phyloP scores from a whole-genome alignment of 1,140 invertebrate species.

The Lutraria rhynchaena region DNA sequence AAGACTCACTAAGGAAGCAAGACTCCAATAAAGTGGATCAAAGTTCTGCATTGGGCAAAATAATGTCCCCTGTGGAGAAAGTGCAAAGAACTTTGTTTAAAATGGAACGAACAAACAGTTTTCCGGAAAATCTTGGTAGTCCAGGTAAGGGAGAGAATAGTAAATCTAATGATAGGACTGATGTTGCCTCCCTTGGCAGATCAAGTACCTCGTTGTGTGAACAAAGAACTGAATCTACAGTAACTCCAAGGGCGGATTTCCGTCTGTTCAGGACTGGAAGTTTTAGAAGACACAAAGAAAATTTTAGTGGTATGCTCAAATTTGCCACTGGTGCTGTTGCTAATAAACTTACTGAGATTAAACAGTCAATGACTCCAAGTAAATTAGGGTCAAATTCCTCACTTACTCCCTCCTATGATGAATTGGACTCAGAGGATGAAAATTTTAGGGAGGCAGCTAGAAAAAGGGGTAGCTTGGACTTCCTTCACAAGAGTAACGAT shows the following conservation, averaged over 20 bases:
- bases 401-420: conserved; percentile 60
- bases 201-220: conserved; percentile 46
- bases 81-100: conserved; percentile 64
- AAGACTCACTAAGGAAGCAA: neutral
- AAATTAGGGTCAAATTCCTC: conserved; percentile 73
- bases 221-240: conserved; percentile 28
- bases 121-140: conserved; percentile 63
- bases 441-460: conserved; percentile 22
- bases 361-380: conserved; percentile 89
- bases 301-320: conserved; percentile 77
- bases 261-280: conserved; percentile 63
- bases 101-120: conserved; percentile 71
- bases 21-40: conserved; percentile 26
- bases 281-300: conserved; percentile 72
- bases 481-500: conserved; percentile 50
- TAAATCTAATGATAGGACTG: conserved; percentile 1
- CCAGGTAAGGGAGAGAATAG: conserved; percentile 5
- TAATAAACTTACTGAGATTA: conserved; percentile 94
- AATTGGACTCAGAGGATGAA: conserved; percentile 45
- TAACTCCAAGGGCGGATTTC: conserved; percentile 57
- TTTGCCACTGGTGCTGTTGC: conserved; percentile 91
- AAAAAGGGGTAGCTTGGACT: conserved; percentile 57
- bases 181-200: conserved; percentile 41
- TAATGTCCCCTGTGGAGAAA: conserved; percentile 63
- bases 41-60: conserved; percentile 12